These are phyloP conservation scores for Cephus cinctus DNA, from an alignment of 1,140 invertebrate species.

Conservation along the genomic window DNA sequence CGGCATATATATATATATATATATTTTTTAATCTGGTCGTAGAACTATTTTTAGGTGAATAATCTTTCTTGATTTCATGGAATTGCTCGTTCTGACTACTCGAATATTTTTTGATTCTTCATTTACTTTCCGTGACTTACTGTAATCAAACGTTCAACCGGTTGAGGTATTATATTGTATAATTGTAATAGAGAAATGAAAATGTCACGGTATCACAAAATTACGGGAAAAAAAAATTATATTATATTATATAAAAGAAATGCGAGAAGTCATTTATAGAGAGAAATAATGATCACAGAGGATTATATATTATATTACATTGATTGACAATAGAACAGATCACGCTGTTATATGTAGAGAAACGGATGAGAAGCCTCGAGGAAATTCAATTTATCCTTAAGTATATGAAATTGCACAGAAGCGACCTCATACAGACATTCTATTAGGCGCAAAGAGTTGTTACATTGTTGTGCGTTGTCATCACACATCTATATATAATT, in stretches of 20 bases:
- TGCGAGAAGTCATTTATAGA: too few species aligned
- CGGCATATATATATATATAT: too few species aligned
- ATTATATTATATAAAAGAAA: constrained; percentile 17
- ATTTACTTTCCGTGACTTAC: too few species aligned
- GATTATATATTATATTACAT: constrained; percentile 38
- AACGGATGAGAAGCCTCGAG: constrained; percentile 8
- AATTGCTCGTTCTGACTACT: too few species aligned
- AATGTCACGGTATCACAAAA: constrained; percentile 2
- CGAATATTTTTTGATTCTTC: too few species aligned
- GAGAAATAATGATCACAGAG: constrained; percentile 29
- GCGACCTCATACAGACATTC: constrained; percentile 12
- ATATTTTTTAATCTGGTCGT: too few species aligned
- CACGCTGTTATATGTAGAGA: constrained; percentile 27
- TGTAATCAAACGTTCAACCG: constrained; percentile 21
- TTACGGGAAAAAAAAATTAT: constrained; percentile 2
- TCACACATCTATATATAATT: constrained; percentile 13
- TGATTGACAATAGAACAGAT: constrained; percentile 44
- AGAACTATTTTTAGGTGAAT: too few species aligned
- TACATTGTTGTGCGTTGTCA: constrained; percentile 13
- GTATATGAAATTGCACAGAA: constrained; percentile 16
- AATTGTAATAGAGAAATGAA: constrained; percentile 11
- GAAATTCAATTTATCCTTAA: constrained; percentile 11
- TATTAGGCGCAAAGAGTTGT: constrained; percentile 16
- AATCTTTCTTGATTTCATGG: too few species aligned
- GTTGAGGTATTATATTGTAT: constrained; percentile 20